Conservation (phyloP, 2,797 vertebrate species). For the Eupleurogrammus muticus region DNA sequence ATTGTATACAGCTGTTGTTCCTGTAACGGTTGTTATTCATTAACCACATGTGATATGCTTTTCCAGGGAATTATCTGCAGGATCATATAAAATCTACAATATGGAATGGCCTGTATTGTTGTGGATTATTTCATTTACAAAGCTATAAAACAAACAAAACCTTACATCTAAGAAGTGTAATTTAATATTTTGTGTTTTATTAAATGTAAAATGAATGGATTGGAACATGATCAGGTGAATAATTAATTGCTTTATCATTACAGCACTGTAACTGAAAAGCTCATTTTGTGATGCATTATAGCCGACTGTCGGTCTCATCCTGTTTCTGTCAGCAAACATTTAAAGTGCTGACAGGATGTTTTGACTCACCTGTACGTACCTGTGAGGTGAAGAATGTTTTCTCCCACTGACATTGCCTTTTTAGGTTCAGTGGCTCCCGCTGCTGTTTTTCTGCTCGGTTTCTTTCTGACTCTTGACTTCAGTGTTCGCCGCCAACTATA, state of each 20-base stretch:
- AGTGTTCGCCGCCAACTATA: conserved; percentile 20
- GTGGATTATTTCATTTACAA: neutral
- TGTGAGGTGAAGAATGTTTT: neutral
- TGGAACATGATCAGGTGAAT: neutral
- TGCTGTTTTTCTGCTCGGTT: conserved; percentile 22
- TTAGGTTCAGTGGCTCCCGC: conserved; percentile 40
- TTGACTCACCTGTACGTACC: neutral
- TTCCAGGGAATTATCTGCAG: no score
- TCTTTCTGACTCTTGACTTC: conserved; percentile 14
- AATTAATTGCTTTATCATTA: neutral
- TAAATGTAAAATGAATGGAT: neutral
- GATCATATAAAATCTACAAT: no score
- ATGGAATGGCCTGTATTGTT: no score
- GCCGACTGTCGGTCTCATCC: neutral
- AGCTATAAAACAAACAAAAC: neutral
- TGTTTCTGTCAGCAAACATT: neutral
- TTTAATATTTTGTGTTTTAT: neutral
- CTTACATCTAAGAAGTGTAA: neutral
- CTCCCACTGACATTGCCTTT: neutral
- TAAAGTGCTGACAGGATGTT: neutral
- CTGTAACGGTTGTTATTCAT: neutral
- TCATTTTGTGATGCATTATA: neutral
- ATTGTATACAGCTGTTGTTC: no score
- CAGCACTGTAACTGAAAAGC: neutral
- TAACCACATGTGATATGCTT: no score